Percentiles rank a stretch among this genome's conserved stretches.
These are phyloP conservation scores for Coenobita brevimanus DNA, from an alignment of 1,140 invertebrate genomes.

Conservation along the genomic window DNA sequence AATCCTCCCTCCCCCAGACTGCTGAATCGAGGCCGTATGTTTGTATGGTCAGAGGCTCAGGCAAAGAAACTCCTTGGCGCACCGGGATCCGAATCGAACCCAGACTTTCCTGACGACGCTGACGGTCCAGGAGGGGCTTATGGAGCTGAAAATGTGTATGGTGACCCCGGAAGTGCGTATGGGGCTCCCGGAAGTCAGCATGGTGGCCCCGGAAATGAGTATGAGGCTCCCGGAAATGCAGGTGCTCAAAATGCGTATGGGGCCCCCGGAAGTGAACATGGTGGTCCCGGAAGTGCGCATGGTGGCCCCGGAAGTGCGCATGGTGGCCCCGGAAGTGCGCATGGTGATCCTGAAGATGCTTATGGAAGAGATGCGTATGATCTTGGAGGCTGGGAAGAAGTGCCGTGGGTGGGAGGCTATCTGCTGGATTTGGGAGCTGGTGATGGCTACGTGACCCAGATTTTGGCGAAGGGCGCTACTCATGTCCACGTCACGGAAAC, in stretches of 20 bases:
- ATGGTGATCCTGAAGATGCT: slow-evolving; percentile 71
- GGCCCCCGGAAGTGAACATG: too few species aligned
- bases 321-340: not conserved
- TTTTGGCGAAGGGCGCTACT: slow-evolving; percentile 80
- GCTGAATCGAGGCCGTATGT: slow-evolving; percentile 92
- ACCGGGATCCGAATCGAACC: slow-evolving; percentile 54
- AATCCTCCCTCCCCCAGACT: slow-evolving; percentile 78
- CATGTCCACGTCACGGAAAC: slow-evolving; percentile 89
- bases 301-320: too few species aligned
- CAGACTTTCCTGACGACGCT: too few species aligned
- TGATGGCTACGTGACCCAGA: slow-evolving; percentile 89
- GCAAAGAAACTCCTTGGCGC: slow-evolving; percentile 79
- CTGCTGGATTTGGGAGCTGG: slow-evolving; percentile 93
- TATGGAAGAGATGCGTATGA: too few species aligned
- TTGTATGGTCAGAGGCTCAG: slow-evolving; percentile 88
- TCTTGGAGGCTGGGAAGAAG: too few species aligned
- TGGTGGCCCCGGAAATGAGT: not conserved
- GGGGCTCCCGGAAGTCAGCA: not conserved
- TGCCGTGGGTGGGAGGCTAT: slow-evolving; percentile 71
- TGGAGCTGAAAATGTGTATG: not conserved
- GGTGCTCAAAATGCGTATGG: too few species aligned
- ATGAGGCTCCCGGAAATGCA: slow-evolving; percentile 71
- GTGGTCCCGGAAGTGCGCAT: not conserved
- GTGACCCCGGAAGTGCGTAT: not conserved
- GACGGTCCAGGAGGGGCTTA: not conserved